phyloP scores from a whole-genome alignment of 2,888 invertebrate genomes.

The Thumatha senex region DNA sequence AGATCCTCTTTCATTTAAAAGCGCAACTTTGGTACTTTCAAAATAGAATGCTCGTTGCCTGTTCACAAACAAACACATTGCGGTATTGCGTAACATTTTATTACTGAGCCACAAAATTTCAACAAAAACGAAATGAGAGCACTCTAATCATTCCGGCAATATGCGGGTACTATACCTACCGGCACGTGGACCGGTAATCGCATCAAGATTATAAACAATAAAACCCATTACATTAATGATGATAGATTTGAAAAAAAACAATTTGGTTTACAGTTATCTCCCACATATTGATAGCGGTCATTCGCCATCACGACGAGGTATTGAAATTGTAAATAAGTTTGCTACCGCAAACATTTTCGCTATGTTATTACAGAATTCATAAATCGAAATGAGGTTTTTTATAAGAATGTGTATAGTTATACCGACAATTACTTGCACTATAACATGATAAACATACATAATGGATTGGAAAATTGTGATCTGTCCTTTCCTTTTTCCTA shows the following conservation, averaged over 20 bases:
- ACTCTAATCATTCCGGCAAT: slow-evolving; percentile 63
- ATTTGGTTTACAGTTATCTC: slow-evolving; percentile 69
- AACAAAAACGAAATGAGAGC: slow-evolving; percentile 65
- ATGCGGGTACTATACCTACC: slow-evolving; percentile 64
- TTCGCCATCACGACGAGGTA: slow-evolving; percentile 42
- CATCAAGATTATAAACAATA: slow-evolving; percentile 70
- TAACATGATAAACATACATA: no score
- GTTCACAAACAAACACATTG: slow-evolving; percentile 50
- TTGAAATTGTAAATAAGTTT: slow-evolving; percentile 3
- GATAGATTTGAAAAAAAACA: slow-evolving; percentile 72
- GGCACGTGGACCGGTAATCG: slow-evolving; percentile 58
- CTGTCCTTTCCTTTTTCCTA: no score
- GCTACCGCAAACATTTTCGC: no score
- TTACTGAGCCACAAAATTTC: slow-evolving; percentile 58
- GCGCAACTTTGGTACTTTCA: slow-evolving; percentile 54
- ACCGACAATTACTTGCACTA: no score
- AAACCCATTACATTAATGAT: slow-evolving; percentile 67
- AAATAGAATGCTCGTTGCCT: slow-evolving; percentile 63
- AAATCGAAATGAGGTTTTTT: no score
- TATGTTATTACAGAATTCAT: no score
- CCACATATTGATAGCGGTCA: slow-evolving; percentile 50
- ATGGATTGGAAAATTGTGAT: no score
- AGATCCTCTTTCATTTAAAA: slow-evolving; percentile 55
- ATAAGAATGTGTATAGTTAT: no score
- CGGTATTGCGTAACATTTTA: slow-evolving; percentile 58